Percentiles rank a stretch among this genome's conserved stretches.
Conservation (phyloP, 2,797 vertebrate species). For the Chrosomus eos region DNA sequence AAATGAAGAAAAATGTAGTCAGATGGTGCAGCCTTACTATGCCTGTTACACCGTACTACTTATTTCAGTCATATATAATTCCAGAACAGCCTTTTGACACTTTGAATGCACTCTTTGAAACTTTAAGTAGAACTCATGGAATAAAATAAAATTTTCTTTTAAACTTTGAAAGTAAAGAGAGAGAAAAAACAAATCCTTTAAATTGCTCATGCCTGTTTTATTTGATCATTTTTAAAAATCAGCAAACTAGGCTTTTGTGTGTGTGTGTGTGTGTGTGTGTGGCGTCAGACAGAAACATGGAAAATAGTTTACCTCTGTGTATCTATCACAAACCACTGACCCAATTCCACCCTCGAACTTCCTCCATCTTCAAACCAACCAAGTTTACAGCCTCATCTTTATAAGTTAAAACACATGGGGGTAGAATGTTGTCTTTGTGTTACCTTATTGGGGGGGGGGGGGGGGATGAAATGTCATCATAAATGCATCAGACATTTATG, state of each 20-base stretch:
- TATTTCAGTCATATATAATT: not conserved
- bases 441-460: not conserved
- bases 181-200: no score
- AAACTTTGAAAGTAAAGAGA: not conserved
- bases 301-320: not conserved
- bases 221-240: not conserved
- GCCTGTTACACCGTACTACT: not conserved
- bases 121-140: not conserved
- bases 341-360: not conserved
- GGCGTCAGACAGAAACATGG: not conserved
- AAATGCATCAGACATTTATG: not conserved
- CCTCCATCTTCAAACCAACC: not conserved
- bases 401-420: not conserved
- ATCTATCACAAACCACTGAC: not conserved
- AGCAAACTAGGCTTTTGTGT: not conserved
- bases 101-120: not conserved
- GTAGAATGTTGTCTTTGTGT: not conserved
- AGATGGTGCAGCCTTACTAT: not conserved
- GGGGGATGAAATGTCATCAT: no score
- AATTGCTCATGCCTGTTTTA: not conserved
- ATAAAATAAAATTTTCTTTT: not conserved
- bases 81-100: not conserved
- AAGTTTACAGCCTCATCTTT: not conserved
- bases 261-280: no score
- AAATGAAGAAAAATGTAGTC: no score